phyloP scores from a whole-genome alignment of 2,113 vertebrate species.

The Psettodes erumei region DNA sequence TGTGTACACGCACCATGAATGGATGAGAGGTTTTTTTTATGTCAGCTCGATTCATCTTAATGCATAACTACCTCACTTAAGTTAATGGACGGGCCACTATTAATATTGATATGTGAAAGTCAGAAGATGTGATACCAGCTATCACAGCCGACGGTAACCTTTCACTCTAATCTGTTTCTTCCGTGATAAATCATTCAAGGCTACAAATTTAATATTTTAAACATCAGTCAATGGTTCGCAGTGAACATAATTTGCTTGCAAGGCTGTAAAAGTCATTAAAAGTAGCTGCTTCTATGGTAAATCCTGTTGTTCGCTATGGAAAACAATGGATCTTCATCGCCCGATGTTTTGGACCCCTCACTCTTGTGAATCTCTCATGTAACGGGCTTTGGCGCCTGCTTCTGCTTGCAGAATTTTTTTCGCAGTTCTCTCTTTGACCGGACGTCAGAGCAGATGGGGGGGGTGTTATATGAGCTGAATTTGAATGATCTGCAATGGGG shows the following conservation, averaged over 20 bases:
- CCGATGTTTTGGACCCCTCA: neutral
- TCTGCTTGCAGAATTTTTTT: constrained; percentile 16
- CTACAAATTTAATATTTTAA: neutral
- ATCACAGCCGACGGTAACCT: neutral
- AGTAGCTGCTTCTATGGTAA: neutral
- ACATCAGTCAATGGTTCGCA: neutral
- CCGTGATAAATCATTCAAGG: neutral
- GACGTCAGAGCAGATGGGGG: neutral
- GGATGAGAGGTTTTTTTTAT: neutral
- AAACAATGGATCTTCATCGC: neutral
- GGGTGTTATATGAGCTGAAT: constrained; percentile 23
- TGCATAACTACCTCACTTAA: neutral
- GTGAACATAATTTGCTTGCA: neutral
- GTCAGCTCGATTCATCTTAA: neutral
- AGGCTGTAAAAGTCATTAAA: neutral
- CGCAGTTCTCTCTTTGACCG: constrained; percentile 32
- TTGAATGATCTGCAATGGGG: constrained; percentile 9
- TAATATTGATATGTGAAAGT: neutral
- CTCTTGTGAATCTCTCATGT: neutral
- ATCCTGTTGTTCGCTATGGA: neutral
- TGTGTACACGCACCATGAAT: neutral
- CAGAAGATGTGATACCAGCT: neutral
- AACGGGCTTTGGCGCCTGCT: neutral
- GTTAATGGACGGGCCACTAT: neutral
- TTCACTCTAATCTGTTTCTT: neutral